Evolutionary conservation across 2,888 invertebrate genomes (phyloP).

Genomic region (Melinaea menophilus): DNA sequence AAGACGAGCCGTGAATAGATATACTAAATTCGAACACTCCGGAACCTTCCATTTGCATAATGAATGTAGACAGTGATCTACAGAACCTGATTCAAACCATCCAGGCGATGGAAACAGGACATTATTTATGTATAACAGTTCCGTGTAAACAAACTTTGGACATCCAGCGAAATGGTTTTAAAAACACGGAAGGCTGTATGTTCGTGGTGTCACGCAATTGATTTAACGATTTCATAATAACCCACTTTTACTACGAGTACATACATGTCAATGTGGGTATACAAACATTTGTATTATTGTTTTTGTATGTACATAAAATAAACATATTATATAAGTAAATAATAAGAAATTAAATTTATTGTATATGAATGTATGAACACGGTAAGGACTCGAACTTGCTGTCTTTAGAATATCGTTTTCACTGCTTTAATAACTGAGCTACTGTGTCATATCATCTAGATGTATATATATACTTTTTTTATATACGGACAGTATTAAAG

Average conservation of each 20-base stretch:
- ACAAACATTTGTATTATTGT: neutral
- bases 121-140: constrained; percentile 47
- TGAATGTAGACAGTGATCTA: constrained; percentile 55
- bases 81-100: constrained; percentile 49
- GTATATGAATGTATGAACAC: too few relatives aligned
- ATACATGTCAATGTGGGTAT: constrained; percentile 32
- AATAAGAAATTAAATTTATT: too few relatives aligned
- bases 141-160: constrained; percentile 34
- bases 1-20: constrained; percentile 51
- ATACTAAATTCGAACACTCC: constrained; percentile 58
- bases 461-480: too few relatives aligned
- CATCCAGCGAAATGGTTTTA: constrained; percentile 36
- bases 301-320: neutral
- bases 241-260: constrained; percentile 58
- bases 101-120: constrained; percentile 23
- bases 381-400: too few relatives aligned
- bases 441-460: too few relatives aligned
- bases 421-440: too few relatives aligned
- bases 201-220: constrained; percentile 60
- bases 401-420: too few relatives aligned
- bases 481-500: too few relatives aligned
- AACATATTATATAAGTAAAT: too few relatives aligned
- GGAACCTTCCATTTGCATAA: constrained; percentile 67
- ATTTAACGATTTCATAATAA: constrained; percentile 56
- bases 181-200: constrained; percentile 45